phyloP scores from a whole-genome alignment of 2,888 invertebrate genomes.

The Thymelicus acteon region DNA sequence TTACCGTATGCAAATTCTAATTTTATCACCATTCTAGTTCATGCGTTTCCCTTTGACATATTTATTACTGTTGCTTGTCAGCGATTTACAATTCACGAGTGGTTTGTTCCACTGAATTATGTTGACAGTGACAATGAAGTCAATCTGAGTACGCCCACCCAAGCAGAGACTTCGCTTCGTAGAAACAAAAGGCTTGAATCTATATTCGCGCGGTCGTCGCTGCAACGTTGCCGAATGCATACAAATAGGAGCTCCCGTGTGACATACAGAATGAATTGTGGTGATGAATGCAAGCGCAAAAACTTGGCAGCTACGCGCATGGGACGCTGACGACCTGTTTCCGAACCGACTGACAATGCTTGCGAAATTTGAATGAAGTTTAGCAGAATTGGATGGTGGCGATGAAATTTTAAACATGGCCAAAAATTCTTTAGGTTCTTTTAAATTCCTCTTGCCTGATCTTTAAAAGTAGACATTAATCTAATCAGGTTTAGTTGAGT shows the following conservation, averaged over 20 bases:
- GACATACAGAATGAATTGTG: constrained; percentile 48
- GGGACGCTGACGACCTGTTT: constrained; percentile 42
- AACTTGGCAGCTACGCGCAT: constrained; percentile 46
- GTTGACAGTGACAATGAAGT: constrained; percentile 53
- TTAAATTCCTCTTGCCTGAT: too few species aligned
- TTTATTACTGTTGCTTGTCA: constrained; percentile 36
- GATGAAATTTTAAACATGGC: constrained; percentile 6
- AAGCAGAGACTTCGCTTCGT: constrained; percentile 57
- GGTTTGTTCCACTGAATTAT: constrained; percentile 50
- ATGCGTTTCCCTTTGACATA: constrained; percentile 39
- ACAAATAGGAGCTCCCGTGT: constrained; percentile 54
- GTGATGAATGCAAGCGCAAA: constrained; percentile 48
- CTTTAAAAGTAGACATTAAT: too few species aligned
- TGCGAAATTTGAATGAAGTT: constrained; percentile 34
- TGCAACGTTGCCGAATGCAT: constrained; percentile 56
- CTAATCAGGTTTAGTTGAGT: too few species aligned
- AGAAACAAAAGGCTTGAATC: constrained; percentile 62
- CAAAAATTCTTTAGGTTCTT: too few species aligned
- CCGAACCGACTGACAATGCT: constrained; percentile 39
- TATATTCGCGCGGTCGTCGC: constrained; percentile 56
- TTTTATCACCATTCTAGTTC: constrained; percentile 38
- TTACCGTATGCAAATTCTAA: constrained; percentile 39
- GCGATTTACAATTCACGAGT: constrained; percentile 48
- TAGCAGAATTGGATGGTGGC: constrained; percentile 21
- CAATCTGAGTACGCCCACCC: constrained; percentile 64